Evolutionary conservation across 2,113 vertebrate species (phyloP), one percentile per base, ranked within the genome.

Genomic region (Centropus unirufus): DNA sequence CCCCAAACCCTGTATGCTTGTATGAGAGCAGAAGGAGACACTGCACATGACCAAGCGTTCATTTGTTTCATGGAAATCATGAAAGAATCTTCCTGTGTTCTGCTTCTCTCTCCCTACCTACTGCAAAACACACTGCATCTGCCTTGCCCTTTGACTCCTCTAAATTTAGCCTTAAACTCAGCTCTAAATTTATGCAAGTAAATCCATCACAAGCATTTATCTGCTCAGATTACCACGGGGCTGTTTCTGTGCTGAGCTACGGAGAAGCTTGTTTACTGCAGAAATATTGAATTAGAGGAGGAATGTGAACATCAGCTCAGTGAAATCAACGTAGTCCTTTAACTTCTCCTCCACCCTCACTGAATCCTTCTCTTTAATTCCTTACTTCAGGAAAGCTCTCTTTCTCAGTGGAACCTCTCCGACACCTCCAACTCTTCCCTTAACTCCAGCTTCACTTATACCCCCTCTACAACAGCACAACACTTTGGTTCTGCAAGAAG

Each of bases 101-200:
- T 78, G 83, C 39, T 63, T 87, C 66, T n/a, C 59, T 44, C 47
- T 64, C 17, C 42, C 73, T 77, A 62, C n/a, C 64, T 72, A 15
- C 39, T 52, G 22, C 66, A 87, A 59, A 91, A 64, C 18, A 59
- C 27, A 24, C 46, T 62, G 29, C 26, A 68, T 46, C 42, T 58
- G 21, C 3, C 2, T 8, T 61, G 70, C 54, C 87, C 81, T 66
- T 76, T 11, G 39, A 39, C 74, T 80, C 49, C 59, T 87, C 90
- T 87, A 83, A 91, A 91, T 73, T 83, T 74, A 91, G 78, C 32
- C 42, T 83, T 80, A 83, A 96, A 91, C 67, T 80, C 67, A 73
- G 58, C 39, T 80, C 90, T 67, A 80, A 92, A 80, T 80, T 88
- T 70, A 74, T 34, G 29, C 55, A 92, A 74, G 59, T n/a, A 89